Percentiles rank a stretch among this genome's conserved stretches.
Conservation (phyloP, 2,113 vertebrate species). For the Danio rerio region DNA sequence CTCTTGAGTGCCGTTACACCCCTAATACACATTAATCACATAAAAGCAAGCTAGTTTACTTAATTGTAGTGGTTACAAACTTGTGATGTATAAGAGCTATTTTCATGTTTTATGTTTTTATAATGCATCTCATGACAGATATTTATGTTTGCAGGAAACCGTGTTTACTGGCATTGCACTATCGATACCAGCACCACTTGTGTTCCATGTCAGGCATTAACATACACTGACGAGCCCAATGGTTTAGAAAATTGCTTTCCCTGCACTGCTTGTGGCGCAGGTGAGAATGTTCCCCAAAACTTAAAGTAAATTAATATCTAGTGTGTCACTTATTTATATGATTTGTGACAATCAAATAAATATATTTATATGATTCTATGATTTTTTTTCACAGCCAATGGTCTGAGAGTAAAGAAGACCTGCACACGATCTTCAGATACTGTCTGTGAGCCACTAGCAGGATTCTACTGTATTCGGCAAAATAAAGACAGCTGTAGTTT, state of each 20-base stretch:
- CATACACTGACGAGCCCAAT: conserved; percentile 40
- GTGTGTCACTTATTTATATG: neutral
- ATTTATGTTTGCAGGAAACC: neutral
- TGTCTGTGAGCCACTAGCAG: neutral
- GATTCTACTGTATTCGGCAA: conserved; percentile 2
- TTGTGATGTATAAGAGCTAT: too few species aligned
- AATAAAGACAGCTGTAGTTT: conserved; percentile 45
- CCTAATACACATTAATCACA: too few species aligned
- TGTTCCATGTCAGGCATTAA: conserved; percentile 17
- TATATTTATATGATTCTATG: too few species aligned
- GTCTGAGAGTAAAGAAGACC: neutral
- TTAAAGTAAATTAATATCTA: neutral
- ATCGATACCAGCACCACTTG: conserved; percentile 15
- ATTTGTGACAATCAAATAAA: too few species aligned
- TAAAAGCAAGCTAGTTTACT: too few species aligned
- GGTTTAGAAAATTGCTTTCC: neutral
- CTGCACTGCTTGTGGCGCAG: conserved; percentile 40
- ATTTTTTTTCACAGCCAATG: neutral
- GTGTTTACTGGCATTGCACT: conserved; percentile 44
- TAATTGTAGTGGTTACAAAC: too few species aligned
- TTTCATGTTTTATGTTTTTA: neutral
- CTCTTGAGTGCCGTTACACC: too few species aligned
- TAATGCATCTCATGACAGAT: neutral
- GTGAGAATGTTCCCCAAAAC: neutral
- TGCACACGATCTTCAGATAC: neutral